Evolutionary conservation across 1,140 invertebrate genomes (phyloP).

Genomic region (Drosophila nannoptera): DNA sequence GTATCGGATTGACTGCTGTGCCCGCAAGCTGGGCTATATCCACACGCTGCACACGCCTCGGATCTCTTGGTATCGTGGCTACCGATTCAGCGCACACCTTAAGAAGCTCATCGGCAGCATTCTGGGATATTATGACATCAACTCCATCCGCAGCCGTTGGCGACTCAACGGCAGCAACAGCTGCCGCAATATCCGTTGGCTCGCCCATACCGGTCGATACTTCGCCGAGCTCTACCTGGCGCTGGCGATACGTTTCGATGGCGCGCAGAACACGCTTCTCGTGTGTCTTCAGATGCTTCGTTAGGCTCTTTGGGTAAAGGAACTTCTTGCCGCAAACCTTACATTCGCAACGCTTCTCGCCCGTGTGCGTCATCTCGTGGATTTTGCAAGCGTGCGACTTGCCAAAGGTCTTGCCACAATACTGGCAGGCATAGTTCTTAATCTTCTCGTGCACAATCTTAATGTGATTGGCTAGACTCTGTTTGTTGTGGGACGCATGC

Average conservation of each 20-base stretch:
- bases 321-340: conserved; percentile 77
- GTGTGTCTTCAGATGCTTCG: conserved; percentile 76
- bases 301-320: conserved; percentile 74
- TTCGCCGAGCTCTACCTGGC: conserved; percentile 69
- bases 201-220: conserved; percentile 15
- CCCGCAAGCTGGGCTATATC: conserved; percentile 69
- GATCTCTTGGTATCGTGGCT: conserved; percentile 72
- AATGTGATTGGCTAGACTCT: conserved; percentile 72
- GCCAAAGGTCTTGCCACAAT: conserved; percentile 77
- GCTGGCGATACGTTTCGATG: conserved; percentile 73
- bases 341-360: conserved; percentile 79
- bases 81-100: conserved; percentile 75
- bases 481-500: conserved; percentile 73
- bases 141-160: background rate
- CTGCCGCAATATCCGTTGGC: conserved; percentile 12
- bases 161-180: background rate
- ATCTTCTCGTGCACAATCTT: conserved; percentile 78
- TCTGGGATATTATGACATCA: conserved; percentile 54
- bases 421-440: conserved; percentile 75
- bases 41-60: conserved; percentile 68
- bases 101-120: conserved; percentile 71
- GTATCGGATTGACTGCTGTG: conserved; percentile 71
- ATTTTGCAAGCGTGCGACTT: conserved; percentile 77
- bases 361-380: conserved; percentile 79
- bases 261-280: conserved; percentile 72